These are phyloP conservation scores for Shinisaurus crocodilurus DNA, from an alignment of 2,113 vertebrate genomes.

Conservation along the genomic window DNA sequence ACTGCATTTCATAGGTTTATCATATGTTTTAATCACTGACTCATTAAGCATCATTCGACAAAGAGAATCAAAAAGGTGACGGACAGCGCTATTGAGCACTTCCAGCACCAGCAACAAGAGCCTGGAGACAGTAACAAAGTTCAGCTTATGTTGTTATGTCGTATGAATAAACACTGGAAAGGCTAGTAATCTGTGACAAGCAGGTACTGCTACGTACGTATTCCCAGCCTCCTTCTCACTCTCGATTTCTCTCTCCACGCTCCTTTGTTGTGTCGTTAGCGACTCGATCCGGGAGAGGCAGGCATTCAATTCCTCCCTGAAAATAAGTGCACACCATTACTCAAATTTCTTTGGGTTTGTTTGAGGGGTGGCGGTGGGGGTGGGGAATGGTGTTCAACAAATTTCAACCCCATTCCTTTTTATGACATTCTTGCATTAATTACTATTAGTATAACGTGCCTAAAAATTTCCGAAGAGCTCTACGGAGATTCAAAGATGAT, in stretches of 20 bases:
- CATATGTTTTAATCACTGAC: not conserved
- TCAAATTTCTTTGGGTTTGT: not conserved
- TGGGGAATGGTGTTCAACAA: not conserved
- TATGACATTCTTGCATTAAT: not conserved
- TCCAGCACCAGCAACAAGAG: not conserved
- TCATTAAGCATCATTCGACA: not conserved
- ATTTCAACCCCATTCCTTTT: not conserved
- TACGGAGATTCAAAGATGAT: not conserved
- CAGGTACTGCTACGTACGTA: slow-evolving; percentile 74
- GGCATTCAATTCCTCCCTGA: slow-evolving; percentile 76
- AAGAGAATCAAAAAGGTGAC: not conserved
- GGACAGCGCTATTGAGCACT: not conserved
- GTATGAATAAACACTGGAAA: not conserved
- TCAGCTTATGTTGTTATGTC: not conserved
- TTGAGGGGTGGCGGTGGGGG: too few relatives aligned
- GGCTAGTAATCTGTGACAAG: not conserved
- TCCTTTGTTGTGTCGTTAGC: slow-evolving; percentile 76
- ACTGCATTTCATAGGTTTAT: accelerated
- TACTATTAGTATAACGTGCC: not conserved
- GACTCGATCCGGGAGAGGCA: slow-evolving; percentile 74
- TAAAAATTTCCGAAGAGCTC: not conserved
- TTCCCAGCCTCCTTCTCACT: slow-evolving; percentile 75
- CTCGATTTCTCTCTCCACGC: slow-evolving; percentile 73
- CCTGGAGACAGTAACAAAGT: not conserved
- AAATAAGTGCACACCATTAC: not conserved